Percentiles rank a stretch among this genome's conserved stretches.
These are phyloP conservation scores for Dexiosoma caninum DNA, from an alignment of 2,888 invertebrate species.

Conservation along the genomic window DNA sequence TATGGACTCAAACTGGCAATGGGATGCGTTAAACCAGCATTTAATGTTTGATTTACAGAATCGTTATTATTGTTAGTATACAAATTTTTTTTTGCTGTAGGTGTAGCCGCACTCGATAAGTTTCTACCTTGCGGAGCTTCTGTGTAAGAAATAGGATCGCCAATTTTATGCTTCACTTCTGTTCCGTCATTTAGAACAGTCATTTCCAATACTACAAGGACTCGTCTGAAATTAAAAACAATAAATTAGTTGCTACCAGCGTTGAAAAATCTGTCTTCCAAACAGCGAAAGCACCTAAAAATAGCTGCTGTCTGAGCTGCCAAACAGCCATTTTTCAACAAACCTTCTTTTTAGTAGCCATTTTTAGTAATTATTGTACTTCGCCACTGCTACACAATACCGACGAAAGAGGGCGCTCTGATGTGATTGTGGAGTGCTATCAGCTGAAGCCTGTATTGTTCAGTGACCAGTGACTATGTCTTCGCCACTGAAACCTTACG, in stretches of 20 bases:
- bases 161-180: constrained; percentile 86
- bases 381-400: too few relatives aligned
- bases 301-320: too few relatives aligned
- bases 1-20: constrained; percentile 94
- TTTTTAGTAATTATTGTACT: too few relatives aligned
- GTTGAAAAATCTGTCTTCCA: too few relatives aligned
- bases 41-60: constrained; percentile 73
- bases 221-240: constrained; percentile 80
- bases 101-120: constrained; percentile 61
- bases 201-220: constrained; percentile 90
- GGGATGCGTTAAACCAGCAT: constrained; percentile 79
- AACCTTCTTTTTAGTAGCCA: too few relatives aligned
- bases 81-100: constrained; percentile 62
- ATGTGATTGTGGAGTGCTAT: too few relatives aligned
- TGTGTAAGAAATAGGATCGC: constrained; percentile 86
- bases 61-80: constrained; percentile 59
- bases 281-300: too few relatives aligned
- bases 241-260: not conserved
- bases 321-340: too few relatives aligned
- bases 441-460: too few relatives aligned
- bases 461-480: too few relatives aligned
- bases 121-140: constrained; percentile 62
- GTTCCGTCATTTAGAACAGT: constrained; percentile 85
- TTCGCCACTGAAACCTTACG: too few relatives aligned
- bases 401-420: too few relatives aligned